Evolutionary conservation across 1,140 invertebrate species (phyloP).

Genomic region (Argopecten irradians): DNA sequence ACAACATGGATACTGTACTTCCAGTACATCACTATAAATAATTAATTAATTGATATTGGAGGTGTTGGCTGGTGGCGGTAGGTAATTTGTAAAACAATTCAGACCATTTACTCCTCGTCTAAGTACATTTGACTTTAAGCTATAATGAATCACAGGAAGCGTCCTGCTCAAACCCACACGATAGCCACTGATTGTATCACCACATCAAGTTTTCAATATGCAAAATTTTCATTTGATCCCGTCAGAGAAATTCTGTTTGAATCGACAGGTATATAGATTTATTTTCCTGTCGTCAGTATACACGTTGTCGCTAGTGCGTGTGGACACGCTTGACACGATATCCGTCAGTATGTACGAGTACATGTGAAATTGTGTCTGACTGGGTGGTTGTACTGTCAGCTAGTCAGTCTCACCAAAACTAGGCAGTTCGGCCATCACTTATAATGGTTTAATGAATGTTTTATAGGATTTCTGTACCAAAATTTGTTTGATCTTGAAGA

Average conservation of each 20-base stretch:
- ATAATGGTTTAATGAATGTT: conserved; percentile 13
- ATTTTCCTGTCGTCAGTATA: not conserved
- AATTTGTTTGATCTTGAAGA: conserved; percentile 16
- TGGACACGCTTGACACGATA: not conserved
- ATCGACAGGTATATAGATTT: conserved; percentile 3
- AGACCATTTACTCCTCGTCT: not conserved
- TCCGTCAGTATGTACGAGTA: not conserved
- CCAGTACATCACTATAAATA: not conserved
- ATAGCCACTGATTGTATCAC: not conserved
- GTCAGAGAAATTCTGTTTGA: conserved; percentile 9
- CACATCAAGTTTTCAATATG: not conserved
- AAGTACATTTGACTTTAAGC: not conserved
- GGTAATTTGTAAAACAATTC: not conserved
- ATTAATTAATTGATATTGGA: no score
- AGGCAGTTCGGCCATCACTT: not conserved
- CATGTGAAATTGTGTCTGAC: not conserved
- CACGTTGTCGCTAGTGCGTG: not conserved
- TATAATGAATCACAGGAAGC: not conserved
- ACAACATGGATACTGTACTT: no score
- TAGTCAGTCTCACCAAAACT: not conserved
- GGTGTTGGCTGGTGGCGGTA: not conserved
- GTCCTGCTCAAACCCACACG: not conserved
- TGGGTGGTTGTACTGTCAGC: not conserved
- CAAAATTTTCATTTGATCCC: conserved; percentile 16
- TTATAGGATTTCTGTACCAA: not conserved